Evolutionary conservation across 2,888 invertebrate species (phyloP).

Genomic region (Cryptocephalus moraei): DNA sequence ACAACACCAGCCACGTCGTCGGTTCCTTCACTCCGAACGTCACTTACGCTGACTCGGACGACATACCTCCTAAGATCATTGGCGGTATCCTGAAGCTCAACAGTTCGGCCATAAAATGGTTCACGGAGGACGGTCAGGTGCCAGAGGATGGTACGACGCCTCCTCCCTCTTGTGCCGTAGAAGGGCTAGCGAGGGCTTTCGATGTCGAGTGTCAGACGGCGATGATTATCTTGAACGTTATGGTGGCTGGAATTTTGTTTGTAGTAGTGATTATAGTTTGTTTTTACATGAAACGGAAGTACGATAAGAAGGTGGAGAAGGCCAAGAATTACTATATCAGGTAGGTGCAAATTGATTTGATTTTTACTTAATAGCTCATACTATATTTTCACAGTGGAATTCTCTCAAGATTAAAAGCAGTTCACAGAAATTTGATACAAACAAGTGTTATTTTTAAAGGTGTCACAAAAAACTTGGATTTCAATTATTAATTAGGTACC

Average conservation of each 20-base stretch:
- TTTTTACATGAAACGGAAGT: slow-evolving; percentile 57
- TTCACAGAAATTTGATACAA: no score
- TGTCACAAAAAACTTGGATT: no score
- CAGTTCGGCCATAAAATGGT: slow-evolving; percentile 50
- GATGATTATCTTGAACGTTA: slow-evolving; percentile 53
- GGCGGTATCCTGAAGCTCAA: slow-evolving; percentile 47
- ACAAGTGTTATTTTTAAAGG: no score
- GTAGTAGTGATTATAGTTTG: slow-evolving; percentile 39
- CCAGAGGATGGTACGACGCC: slow-evolving; percentile 60
- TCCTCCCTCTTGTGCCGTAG: slow-evolving; percentile 54
- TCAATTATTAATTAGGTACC: no score
- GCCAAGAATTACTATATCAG: slow-evolving; percentile 57
- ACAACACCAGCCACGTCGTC: slow-evolving; percentile 40
- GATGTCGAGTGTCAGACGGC: slow-evolving; percentile 65
- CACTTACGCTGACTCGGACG: slow-evolving; percentile 17
- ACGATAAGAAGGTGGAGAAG: slow-evolving; percentile 53
- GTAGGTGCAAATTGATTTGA: slow-evolving; percentile 28
- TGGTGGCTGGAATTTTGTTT: slow-evolving; percentile 46
- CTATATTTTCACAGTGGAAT: no score
- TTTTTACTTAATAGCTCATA: no score
- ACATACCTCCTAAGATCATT: slow-evolving; percentile 37
- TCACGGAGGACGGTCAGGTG: slow-evolving; percentile 44
- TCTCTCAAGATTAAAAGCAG: no score
- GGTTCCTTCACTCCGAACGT: slow-evolving; percentile 49
- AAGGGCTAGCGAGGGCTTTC: slow-evolving; percentile 55